A percentile compares a stretch with the other conserved stretches of the same genome.
These are phyloP conservation scores for Vespertilio murinus DNA, from an alignment of 2,797 vertebrate genomes.

Conservation along the genomic window DNA sequence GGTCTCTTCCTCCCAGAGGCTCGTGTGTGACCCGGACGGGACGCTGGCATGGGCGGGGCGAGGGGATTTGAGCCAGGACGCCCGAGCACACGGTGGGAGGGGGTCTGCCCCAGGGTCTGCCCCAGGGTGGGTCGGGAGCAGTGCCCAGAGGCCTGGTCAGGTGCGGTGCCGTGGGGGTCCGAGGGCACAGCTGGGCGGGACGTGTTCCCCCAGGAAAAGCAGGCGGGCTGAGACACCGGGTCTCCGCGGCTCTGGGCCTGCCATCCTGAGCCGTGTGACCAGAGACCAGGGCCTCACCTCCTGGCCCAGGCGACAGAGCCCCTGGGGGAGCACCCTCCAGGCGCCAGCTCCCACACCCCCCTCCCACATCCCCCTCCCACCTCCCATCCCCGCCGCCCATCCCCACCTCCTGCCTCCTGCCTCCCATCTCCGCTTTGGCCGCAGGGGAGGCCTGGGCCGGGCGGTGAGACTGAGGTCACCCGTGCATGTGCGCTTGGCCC, in stretches of 20 bases:
- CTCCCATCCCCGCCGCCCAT: too few species aligned
- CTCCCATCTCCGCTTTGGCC: too few species aligned
- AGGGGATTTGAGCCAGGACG: background rate
- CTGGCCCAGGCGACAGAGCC: background rate
- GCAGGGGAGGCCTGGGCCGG: accelerated
- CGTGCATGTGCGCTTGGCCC: too few species aligned
- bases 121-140: accelerated
- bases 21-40: background rate
- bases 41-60: accelerated
- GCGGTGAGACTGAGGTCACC: too few species aligned
- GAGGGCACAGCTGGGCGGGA: background rate
- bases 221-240: background rate
- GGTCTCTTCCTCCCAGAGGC: background rate
- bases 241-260: background rate
- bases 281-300: background rate
- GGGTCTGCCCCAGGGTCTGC: background rate
- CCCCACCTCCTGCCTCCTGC: too few species aligned
- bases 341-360: accelerated
- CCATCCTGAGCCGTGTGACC: background rate
- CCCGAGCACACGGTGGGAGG: accelerated
- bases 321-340: background rate
- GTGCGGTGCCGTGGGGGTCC: background rate
- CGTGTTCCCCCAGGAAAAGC: too few species aligned
- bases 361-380: too few species aligned
- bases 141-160: background rate